These are phyloP conservation scores for Polietes domitor DNA, from an alignment of 2,888 invertebrate species.

Conservation along the genomic window DNA sequence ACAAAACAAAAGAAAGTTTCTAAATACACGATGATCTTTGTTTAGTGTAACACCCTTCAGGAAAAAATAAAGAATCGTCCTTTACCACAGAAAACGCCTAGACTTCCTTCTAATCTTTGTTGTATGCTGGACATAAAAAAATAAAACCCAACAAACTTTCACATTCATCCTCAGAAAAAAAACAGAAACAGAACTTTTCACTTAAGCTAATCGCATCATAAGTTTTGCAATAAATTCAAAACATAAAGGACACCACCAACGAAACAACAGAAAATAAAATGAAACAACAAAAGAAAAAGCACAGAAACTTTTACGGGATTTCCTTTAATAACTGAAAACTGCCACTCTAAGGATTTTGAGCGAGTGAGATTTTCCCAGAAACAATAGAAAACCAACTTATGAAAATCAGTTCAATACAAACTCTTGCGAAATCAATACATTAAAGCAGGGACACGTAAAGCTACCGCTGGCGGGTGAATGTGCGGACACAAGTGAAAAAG, in stretches of 20 bases:
- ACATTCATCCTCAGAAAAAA: conserved; percentile 8
- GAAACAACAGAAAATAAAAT: not conserved
- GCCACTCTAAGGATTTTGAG: conserved; percentile 1
- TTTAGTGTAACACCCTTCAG: too few relatives aligned
- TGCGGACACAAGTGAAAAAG: conserved; percentile 24
- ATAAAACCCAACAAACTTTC: conserved; percentile 17
- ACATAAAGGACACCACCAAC: conserved; percentile 40
- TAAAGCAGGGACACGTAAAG: not conserved
- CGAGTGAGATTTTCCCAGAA: not conserved
- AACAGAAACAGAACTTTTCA: conserved; percentile 56
- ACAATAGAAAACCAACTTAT: conserved; percentile 41
- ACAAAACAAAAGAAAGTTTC: too few relatives aligned
- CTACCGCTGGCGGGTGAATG: not conserved
- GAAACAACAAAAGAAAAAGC: not conserved
- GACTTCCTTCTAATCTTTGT: conserved; percentile 22
- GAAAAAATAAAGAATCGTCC: not conserved
- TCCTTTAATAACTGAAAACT: conserved; percentile 38
- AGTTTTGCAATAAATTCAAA: conserved; percentile 57
- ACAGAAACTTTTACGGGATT: conserved; percentile 39
- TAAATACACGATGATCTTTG: too few relatives aligned
- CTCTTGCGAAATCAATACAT: conserved; percentile 55
- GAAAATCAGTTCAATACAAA: conserved; percentile 48
- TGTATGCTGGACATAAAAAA: not conserved
- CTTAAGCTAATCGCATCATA: conserved; percentile 62
- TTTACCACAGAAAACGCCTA: not conserved